These are phyloP conservation scores for Pseudomyrmex gracilis DNA, from an alignment of 1,140 invertebrate species.

Conservation along the genomic window DNA sequence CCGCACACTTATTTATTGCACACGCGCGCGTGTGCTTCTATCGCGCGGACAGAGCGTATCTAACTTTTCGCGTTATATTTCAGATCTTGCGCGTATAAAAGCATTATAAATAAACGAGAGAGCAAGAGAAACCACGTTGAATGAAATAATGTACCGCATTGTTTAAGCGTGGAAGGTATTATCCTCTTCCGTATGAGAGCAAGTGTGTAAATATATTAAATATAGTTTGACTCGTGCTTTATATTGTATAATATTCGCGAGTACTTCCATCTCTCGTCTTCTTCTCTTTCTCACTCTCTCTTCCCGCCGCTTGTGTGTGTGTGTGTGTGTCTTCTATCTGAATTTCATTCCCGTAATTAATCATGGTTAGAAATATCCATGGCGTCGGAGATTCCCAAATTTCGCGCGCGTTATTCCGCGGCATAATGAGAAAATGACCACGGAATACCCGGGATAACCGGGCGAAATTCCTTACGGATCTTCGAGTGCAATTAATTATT, in stretches of 20 bases:
- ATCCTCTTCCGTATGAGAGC: background rate
- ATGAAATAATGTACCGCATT: conserved; percentile 50
- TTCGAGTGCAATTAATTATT: conserved; percentile 52
- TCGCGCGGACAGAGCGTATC: background rate
- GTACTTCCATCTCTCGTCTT: background rate
- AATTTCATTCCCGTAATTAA: conserved; percentile 67
- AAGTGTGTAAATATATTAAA: conserved; percentile 45
- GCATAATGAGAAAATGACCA: conserved; percentile 58
- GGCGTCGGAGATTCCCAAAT: conserved; percentile 44
- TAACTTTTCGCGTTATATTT: conserved; percentile 23
- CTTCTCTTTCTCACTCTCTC: too few species aligned
- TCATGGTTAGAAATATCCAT: conserved; percentile 59
- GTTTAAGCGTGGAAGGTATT: conserved; percentile 49
- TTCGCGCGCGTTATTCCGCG: conserved; percentile 41
- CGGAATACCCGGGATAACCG: conserved; percentile 33
- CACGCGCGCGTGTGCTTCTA: too few species aligned
- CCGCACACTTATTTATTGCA: conserved; percentile 3
- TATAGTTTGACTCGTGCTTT: background rate
- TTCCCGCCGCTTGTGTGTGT: background rate
- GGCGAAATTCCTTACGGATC: conserved; percentile 42
- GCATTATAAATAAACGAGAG: conserved; percentile 41
- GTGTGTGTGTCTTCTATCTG: conserved; percentile 7
- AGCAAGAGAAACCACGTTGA: conserved; percentile 27
- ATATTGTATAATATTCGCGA: background rate
- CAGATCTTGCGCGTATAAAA: conserved; percentile 17